A percentile compares a stretch with the other conserved stretches of the same genome.
These are phyloP conservation scores for Asteroscopus sphinx DNA, from an alignment of 2,888 invertebrate genomes.

Conservation along the genomic window DNA sequence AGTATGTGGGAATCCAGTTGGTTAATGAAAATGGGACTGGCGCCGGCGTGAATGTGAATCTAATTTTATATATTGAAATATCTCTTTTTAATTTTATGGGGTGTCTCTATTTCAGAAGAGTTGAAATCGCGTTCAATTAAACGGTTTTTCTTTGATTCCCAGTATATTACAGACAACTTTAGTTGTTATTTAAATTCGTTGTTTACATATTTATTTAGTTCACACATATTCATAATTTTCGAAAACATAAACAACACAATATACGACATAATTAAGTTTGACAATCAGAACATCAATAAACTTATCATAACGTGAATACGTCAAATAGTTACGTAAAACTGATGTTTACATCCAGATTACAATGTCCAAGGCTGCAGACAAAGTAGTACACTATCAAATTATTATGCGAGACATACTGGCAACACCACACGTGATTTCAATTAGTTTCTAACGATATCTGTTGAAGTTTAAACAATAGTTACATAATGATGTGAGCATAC, in stretches of 20 bases:
- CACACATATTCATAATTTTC: background rate
- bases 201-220: background rate
- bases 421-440: conserved; percentile 28
- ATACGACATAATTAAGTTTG: conserved; percentile 4
- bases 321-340: conserved; percentile 54
- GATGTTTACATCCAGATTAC: conserved; percentile 57
- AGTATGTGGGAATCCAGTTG: conserved; percentile 55
- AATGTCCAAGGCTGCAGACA: conserved; percentile 58
- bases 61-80: conserved; percentile 46
- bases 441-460: conserved; percentile 10
- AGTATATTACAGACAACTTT: background rate
- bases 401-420: conserved; percentile 46
- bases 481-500: background rate
- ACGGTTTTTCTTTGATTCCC: conserved; percentile 14
- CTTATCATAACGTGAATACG: conserved; percentile 40
- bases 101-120: conserved; percentile 11
- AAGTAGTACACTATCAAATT: conserved; percentile 44
- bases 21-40: conserved; percentile 51
- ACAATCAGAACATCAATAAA: conserved; percentile 17
- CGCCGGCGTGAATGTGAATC: conserved; percentile 45
- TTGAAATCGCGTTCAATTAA: background rate
- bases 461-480: conserved; percentile 8
- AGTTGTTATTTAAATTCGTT: background rate
- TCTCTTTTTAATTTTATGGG: conserved; percentile 42
- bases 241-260: background rate